phyloP scores from a whole-genome alignment of 2,888 invertebrate genomes.

The Caradrina clavipalpis region DNA sequence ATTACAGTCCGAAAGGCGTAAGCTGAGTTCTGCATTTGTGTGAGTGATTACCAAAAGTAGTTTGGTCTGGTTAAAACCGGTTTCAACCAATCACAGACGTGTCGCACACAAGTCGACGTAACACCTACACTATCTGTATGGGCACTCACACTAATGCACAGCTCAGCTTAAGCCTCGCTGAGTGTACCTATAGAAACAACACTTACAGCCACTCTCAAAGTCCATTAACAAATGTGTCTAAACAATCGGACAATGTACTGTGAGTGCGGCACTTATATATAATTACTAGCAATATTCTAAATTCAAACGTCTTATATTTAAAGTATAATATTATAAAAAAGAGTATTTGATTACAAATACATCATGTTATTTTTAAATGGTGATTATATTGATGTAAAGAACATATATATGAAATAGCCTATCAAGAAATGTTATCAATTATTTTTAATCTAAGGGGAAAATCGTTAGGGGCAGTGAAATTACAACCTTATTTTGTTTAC shows the following conservation, averaged over 20 bases:
- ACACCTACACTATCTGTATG: too few relatives aligned
- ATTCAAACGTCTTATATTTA: constrained; percentile 34
- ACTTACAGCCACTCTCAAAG: constrained; percentile 14
- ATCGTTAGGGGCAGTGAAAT: background rate
- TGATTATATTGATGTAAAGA: constrained; percentile 32
- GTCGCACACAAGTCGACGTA: too few relatives aligned
- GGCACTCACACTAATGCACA: too few relatives aligned
- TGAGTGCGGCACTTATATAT: constrained; percentile 11
- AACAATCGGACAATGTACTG: background rate
- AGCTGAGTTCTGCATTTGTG: too few relatives aligned
- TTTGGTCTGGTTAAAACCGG: too few relatives aligned
- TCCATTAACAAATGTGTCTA: background rate
- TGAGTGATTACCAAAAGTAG: too few relatives aligned
- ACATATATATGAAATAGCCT: constrained; percentile 21
- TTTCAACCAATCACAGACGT: too few relatives aligned
- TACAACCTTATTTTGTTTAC: too few relatives aligned
- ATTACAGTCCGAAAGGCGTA: too few relatives aligned
- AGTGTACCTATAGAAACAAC: constrained; percentile 24
- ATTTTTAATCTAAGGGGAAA: background rate
- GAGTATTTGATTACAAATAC: constrained; percentile 43
- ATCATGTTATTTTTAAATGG: constrained; percentile 24
- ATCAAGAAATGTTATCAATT: constrained; percentile 16
- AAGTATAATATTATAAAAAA: constrained; percentile 52
- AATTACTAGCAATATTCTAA: constrained; percentile 12
- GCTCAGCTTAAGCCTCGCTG: too few relatives aligned